Base-by-base conservation (phyloP, 2,888 invertebrate genomes). In the Agonopterix arenella region DNA sequence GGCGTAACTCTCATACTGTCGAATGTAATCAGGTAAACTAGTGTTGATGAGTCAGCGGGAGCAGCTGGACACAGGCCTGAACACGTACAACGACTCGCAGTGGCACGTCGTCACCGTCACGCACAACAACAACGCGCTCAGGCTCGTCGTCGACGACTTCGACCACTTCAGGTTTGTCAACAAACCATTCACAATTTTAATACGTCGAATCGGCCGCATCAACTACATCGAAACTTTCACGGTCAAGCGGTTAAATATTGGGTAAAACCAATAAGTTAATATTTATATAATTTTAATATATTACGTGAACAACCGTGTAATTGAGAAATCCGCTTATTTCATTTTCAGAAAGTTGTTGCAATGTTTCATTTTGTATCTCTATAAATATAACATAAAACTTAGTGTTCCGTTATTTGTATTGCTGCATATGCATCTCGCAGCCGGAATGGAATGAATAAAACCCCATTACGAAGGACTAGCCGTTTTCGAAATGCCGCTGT, bases 81-180 rank as follows among this genome's bases (percentile, higher is more conserved):
- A 74, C 52, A 89, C 80, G 10, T 96, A 96, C 77, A 95, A 96
- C 73, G 98, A 99, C 82, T 95, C 95, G 13, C 93, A 95, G 66
- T 98, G 98, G 97, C 98, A 99, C 84, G 97, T 96, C 11, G 94
- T 98, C 5, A 95, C 96, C 0, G 95, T 97, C 4, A 93, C 93
- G 2, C 96, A 97, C 68, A 92, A 93, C 62, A 85, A 89, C 36
- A 84, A 89, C 36, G 90, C 91, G 16, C 83, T 98, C 36, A 83
- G 92, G 47, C 89, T 98, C 8, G 94, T 95, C 51, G 93, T 97
- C 38, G 98, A 99, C 69, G 98, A 99, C 77, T 91, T 89, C 42
- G 93, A 95, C 60, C 91, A 90, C 52, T 93, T 93, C 75, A 91
- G 85, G 93, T 93, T 4, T 28, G 28, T 28, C 28, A 28, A 5